These are phyloP conservation scores for Idaea straminata DNA, from an alignment of 2,888 invertebrate genomes.

Conservation along the genomic window DNA sequence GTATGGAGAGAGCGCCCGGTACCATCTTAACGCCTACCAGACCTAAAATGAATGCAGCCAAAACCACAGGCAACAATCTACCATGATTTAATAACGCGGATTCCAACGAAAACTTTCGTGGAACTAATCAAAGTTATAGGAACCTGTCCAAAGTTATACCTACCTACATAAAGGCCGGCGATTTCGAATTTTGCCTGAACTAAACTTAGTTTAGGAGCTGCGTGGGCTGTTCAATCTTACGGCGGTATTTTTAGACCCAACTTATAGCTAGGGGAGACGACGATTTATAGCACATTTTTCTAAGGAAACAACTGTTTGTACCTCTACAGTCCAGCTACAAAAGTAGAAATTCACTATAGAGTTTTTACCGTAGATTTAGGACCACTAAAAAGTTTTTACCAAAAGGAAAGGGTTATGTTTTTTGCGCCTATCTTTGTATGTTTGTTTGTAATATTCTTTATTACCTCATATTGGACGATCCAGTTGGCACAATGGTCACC, in stretches of 20 bases:
- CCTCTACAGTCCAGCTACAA: not conserved
- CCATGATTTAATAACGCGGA: not conserved
- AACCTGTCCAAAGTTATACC: not conserved
- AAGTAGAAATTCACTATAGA: no score
- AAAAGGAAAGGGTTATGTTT: no score
- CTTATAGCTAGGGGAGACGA: not conserved
- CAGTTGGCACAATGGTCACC: no score
- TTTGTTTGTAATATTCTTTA: no score
- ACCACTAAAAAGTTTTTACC: no score
- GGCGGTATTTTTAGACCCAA: not conserved
- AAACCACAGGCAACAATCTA: not conserved
- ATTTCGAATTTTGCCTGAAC: not conserved
- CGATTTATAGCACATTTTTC: not conserved
- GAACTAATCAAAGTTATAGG: slow-evolving; percentile 1
- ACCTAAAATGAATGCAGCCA: not conserved
- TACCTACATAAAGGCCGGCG: not conserved
- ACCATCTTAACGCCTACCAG: not conserved
- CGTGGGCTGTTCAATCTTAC: not conserved
- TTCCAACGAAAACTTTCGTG: not conserved
- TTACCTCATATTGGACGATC: no score
- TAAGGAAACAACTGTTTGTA: not conserved
- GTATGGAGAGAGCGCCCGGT: no score
- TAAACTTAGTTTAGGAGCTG: not conserved
- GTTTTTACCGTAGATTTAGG: no score
- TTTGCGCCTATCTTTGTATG: no score